A percentile compares a stretch with the other conserved stretches of the same genome.
phyloP scores from a whole-genome alignment of 1,140 invertebrate genomes.

The Neuroterus valhalla region DNA sequence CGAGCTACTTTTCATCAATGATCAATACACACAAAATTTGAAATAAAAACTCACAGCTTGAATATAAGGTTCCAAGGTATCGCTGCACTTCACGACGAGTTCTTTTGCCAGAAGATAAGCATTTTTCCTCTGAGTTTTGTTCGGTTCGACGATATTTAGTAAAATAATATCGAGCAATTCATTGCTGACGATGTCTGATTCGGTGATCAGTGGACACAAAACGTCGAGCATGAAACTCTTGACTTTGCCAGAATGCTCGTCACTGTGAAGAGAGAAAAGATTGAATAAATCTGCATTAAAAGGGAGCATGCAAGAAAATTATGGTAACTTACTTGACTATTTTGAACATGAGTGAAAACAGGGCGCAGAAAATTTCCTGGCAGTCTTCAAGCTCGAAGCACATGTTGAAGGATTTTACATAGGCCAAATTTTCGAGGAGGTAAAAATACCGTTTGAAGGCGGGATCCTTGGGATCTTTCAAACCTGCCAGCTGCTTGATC shows the following conservation, averaged over 20 bases:
- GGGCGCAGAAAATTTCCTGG: conserved; percentile 95
- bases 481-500: conserved; percentile 93
- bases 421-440: conserved; percentile 94
- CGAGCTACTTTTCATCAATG: no score
- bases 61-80: conserved; percentile 95
- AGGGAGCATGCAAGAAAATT: conserved; percentile 12
- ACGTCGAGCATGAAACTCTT: conserved; percentile 98
- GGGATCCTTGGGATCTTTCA: conserved; percentile 97
- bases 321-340: conserved; percentile 90
- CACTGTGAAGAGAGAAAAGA: conserved; percentile 78
- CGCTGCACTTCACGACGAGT: conserved; percentile 91
- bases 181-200: conserved; percentile 95
- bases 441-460: conserved; percentile 99
- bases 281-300: conserved; percentile 8
- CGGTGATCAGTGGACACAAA: conserved; percentile 93
- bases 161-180: conserved; percentile 96
- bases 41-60: conserved; percentile 83
- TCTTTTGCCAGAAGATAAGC: conserved; percentile 94
- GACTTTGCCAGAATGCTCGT: conserved; percentile 96
- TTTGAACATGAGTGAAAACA: conserved; percentile 97
- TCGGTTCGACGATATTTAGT: conserved; percentile 96
- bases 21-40: conserved; percentile 10
- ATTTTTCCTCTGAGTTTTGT: conserved; percentile 92
- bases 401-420: conserved; percentile 99
- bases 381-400: conserved; percentile 98